These are phyloP conservation scores for Pseudomyrmex concolor DNA, from an alignment of 1,140 invertebrate species.

Conservation along the genomic window DNA sequence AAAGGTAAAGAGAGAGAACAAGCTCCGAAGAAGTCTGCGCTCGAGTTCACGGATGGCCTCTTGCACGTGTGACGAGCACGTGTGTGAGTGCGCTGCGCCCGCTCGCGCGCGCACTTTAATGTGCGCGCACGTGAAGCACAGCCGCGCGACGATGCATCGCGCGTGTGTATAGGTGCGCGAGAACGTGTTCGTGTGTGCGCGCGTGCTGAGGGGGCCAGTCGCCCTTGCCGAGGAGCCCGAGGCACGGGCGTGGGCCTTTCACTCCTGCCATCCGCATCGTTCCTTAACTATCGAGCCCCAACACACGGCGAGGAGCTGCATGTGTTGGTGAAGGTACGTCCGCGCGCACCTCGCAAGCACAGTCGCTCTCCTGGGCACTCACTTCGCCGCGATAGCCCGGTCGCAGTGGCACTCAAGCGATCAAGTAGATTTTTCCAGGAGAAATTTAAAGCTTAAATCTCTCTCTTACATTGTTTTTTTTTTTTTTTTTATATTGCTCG, in stretches of 20 bases:
- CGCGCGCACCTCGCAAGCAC: conserved; percentile 56
- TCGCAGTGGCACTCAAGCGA: conserved; percentile 51
- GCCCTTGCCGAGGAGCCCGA: conserved; percentile 84
- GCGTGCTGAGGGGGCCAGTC: conserved; percentile 81
- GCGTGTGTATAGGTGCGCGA: conserved; percentile 41
- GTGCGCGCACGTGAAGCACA: not conserved
- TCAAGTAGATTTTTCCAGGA: conserved; percentile 21
- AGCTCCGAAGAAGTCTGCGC: conserved; percentile 56
- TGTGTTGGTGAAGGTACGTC: conserved; percentile 32
- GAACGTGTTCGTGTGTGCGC: conserved; percentile 60
- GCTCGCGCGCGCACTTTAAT: conserved; percentile 6
- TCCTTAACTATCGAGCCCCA: conserved; percentile 71
- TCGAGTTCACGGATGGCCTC: conserved; percentile 70
- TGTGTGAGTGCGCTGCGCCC: conserved; percentile 11
- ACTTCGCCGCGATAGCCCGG: conserved; percentile 60
- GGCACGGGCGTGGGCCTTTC: conserved; percentile 86
- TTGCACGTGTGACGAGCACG: conserved; percentile 66
- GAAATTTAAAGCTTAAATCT: not conserved
- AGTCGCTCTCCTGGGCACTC: conserved; percentile 70
- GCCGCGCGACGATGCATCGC: conserved; percentile 4
- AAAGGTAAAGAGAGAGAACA: conserved; percentile 11
- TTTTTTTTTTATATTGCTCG: no score
- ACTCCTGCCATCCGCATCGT: conserved; percentile 84
- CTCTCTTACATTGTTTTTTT: no score
- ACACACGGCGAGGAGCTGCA: not conserved